Percentiles rank a stretch among this genome's conserved stretches.
phyloP scores from a whole-genome alignment of 1,140 invertebrate species.

The Heliothis subflexa region DNA sequence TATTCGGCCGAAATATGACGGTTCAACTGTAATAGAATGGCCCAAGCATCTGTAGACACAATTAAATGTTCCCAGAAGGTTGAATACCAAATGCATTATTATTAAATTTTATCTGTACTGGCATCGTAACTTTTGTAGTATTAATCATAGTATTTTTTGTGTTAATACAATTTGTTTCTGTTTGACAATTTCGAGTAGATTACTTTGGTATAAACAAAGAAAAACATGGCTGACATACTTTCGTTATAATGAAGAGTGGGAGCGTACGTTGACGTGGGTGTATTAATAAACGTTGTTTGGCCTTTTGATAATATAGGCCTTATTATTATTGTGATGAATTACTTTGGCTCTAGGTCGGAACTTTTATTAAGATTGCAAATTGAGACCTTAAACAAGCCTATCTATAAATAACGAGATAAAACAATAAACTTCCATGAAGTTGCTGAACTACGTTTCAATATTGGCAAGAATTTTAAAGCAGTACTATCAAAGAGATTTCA shows the following conservation, averaged over 20 bases:
- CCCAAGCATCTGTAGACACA: background rate
- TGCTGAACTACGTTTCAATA: no score
- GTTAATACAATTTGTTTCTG: background rate
- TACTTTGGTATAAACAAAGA: background rate
- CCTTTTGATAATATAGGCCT: background rate
- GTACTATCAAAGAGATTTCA: no score
- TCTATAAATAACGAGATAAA: no score
- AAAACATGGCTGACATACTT: background rate
- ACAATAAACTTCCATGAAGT: no score
- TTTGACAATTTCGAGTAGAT: conserved; percentile 5
- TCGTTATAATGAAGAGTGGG: background rate
- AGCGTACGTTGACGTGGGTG: background rate
- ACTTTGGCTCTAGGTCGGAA: no score
- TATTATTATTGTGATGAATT: no score
- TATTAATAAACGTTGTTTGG: background rate
- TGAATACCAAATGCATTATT: background rate
- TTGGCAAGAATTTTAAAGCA: no score
- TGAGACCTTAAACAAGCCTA: no score
- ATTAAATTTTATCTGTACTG: background rate
- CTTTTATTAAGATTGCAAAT: no score
- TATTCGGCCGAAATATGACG: conserved; percentile 19
- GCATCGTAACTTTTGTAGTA: no score
- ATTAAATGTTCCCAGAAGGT: background rate
- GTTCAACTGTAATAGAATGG: background rate
- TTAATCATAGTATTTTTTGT: background rate